These are phyloP conservation scores for Perca schrenkii DNA, from an alignment of 2,113 vertebrate genomes.

Conservation along the genomic window DNA sequence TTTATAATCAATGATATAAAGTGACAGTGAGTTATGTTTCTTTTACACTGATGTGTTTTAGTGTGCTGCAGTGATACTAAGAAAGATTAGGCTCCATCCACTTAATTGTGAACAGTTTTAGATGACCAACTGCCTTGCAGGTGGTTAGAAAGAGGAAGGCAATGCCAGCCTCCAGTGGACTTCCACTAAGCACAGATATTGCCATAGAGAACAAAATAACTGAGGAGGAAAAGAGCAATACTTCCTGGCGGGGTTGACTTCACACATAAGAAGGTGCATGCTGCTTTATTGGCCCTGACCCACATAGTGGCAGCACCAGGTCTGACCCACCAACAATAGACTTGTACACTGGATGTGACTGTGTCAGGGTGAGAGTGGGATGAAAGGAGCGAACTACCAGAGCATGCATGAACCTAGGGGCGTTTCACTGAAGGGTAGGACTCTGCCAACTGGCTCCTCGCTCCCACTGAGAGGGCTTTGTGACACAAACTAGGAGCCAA, in stretches of 20 bases:
- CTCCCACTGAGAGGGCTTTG: constrained; percentile 57
- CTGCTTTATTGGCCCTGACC: constrained; percentile 50
- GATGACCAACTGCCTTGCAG: constrained; percentile 16
- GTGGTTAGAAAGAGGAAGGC: not conserved
- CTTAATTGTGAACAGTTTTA: constrained; percentile 7
- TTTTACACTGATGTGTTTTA: constrained; percentile 6
- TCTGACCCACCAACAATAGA: constrained; percentile 42
- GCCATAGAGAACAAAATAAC: constrained; percentile 43
- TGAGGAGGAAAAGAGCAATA: constrained; percentile 40
- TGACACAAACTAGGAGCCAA: constrained; percentile 49
- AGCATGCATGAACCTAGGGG: constrained; percentile 47
- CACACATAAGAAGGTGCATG: constrained; percentile 49
- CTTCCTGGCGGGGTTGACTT: constrained; percentile 52
- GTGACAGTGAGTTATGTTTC: not conserved
- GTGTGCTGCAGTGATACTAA: not conserved
- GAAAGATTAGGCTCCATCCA: not conserved
- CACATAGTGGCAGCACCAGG: constrained; percentile 31
- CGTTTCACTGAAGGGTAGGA: constrained; percentile 38
- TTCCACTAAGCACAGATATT: constrained; percentile 21
- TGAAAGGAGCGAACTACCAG: constrained; percentile 43
- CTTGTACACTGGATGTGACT: constrained; percentile 20
- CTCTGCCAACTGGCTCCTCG: constrained; percentile 50
- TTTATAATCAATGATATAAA: constrained; percentile 39
- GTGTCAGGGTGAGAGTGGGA: constrained; percentile 32
- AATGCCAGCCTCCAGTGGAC: constrained; percentile 17